Percentiles rank a stretch among this genome's conserved stretches.
phyloP scores from a whole-genome alignment of 2,113 vertebrate genomes.

The Platysteira castanea region DNA sequence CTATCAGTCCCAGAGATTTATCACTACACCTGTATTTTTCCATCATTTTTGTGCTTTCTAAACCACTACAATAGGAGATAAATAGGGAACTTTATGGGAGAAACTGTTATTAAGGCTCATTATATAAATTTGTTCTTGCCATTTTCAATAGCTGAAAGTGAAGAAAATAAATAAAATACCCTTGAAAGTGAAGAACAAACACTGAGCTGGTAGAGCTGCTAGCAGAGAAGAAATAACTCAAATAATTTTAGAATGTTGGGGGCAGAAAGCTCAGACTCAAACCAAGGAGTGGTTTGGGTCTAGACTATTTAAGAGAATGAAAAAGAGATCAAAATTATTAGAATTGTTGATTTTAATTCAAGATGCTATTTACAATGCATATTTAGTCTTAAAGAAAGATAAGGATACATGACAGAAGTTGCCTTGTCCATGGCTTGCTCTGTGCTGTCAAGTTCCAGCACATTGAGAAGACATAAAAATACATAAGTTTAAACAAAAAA shows the following conservation, averaged over 20 bases:
- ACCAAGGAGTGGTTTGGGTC: background rate
- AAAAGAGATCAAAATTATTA: conserved; percentile 32
- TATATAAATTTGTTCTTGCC: conserved; percentile 54
- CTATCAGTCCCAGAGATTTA: background rate
- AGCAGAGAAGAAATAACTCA: conserved; percentile 50
- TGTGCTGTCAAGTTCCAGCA: background rate
- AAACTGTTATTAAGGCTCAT: conserved; percentile 60
- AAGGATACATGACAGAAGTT: background rate
- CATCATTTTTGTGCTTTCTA: conserved; percentile 17
- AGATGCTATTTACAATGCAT: background rate
- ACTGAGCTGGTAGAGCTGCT: conserved; percentile 49
- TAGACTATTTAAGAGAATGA: conserved; percentile 15
- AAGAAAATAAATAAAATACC: conserved; percentile 66
- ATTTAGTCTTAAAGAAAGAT: background rate
- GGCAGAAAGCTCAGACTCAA: conserved; percentile 8
- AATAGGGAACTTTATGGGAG: conserved; percentile 43
- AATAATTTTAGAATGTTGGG: background rate
- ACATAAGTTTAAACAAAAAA: background rate
- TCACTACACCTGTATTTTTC: conserved; percentile 8
- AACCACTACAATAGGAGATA: conserved; percentile 51
- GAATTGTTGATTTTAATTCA: background rate
- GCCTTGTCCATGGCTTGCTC: background rate
- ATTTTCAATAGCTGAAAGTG: conserved; percentile 65
- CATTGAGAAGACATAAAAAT: background rate
- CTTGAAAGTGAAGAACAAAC: conserved; percentile 45